Evolutionary conservation across 2,888 invertebrate species (phyloP).

Genomic region (Abrostola triplasia): DNA sequence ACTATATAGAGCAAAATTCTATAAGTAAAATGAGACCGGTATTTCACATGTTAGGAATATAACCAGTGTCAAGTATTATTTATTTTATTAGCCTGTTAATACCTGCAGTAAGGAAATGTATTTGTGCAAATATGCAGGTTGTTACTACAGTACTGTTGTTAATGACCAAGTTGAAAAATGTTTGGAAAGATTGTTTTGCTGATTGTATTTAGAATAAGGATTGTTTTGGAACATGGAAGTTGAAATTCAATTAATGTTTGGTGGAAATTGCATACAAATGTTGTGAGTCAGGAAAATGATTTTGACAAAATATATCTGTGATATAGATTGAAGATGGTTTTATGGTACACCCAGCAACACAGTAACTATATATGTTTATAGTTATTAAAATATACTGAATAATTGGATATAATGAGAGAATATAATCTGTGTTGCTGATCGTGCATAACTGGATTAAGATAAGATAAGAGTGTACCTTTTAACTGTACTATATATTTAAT

Average conservation of each 20-base stretch:
- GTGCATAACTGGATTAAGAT: conserved; percentile 38
- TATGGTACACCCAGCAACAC: conserved; percentile 60
- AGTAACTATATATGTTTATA: conserved; percentile 44
- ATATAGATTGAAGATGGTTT: conserved; percentile 68
- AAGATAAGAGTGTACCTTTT: conserved; percentile 52
- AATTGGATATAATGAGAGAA: conserved; percentile 46
- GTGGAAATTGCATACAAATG: conserved; percentile 47
- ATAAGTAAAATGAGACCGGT: conserved; percentile 18
- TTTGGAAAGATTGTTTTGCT: conserved; percentile 48
- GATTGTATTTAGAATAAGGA: conserved; percentile 48
- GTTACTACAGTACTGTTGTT: conserved; percentile 26
- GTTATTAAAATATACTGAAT: conserved; percentile 52
- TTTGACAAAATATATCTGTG: conserved; percentile 68
- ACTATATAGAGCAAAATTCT: not conserved
- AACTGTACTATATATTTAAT: conserved; percentile 52
- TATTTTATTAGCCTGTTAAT: conserved; percentile 58
- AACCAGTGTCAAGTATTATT: conserved; percentile 20
- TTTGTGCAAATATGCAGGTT: conserved; percentile 37
- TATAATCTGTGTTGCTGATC: conserved; percentile 55
- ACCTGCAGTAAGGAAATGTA: conserved; percentile 25
- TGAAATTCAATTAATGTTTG: conserved; percentile 47
- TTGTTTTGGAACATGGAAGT: conserved; percentile 47
- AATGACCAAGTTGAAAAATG: conserved; percentile 26
- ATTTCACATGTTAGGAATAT: conserved; percentile 26
- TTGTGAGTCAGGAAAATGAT: conserved; percentile 48